Evolutionary conservation across 2,113 vertebrate genomes (phyloP).

Genomic region (Hoplias malabaricus): DNA sequence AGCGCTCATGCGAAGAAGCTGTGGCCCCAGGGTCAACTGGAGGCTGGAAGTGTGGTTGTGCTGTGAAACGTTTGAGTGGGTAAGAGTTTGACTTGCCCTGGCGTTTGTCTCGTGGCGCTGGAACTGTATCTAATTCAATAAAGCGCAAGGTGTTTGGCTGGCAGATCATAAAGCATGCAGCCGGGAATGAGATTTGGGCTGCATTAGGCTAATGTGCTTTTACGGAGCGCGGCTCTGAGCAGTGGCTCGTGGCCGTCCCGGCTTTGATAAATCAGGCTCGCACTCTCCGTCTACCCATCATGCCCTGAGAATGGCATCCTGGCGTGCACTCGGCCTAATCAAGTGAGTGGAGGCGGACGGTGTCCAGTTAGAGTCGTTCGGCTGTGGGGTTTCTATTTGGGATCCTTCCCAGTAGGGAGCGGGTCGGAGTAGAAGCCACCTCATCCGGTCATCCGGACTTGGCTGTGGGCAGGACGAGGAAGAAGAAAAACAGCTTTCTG

Average conservation of each 20-base stretch:
- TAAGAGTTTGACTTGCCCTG: conserved; percentile 17
- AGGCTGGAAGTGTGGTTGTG: no score
- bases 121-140: conserved; percentile 49
- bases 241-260: conserved; percentile 14
- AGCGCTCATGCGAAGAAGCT: no score
- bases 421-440: conserved; percentile 11
- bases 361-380: conserved; percentile 56
- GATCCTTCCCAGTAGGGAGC: background rate
- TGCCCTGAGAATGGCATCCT: conserved; percentile 41
- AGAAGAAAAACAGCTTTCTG: background rate
- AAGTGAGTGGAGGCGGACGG: conserved; percentile 48
- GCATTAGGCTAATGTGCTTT: conserved; percentile 53
- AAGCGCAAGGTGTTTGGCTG: conserved; percentile 45
- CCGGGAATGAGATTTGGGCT: conserved; percentile 51
- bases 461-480: conserved; percentile 16
- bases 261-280: conserved; percentile 48
- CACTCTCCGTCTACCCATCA: conserved; percentile 14
- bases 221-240: conserved; percentile 30
- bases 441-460: background rate
- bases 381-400: conserved; percentile 42
- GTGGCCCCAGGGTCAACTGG: no score
- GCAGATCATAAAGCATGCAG: conserved; percentile 51
- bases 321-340: conserved; percentile 54
- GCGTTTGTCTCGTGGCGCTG: conserved; percentile 38
- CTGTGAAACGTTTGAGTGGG: conserved; percentile 16